phyloP scores from a whole-genome alignment of 2,888 invertebrate genomes.

The Ommatoiulus sabulosus region DNA sequence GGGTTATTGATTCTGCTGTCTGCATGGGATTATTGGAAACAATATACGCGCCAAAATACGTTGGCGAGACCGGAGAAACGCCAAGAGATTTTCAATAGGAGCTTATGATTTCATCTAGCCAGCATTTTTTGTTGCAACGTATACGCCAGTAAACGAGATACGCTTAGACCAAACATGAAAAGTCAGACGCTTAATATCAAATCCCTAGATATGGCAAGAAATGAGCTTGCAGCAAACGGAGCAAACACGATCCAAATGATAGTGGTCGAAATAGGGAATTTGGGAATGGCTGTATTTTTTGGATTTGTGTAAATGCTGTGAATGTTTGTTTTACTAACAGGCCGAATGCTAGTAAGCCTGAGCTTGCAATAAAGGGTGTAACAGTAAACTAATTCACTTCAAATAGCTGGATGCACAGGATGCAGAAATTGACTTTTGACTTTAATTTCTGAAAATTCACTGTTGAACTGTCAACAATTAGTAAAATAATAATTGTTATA shows the following conservation, averaged over 20 bases:
- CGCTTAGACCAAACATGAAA: constrained; percentile 8
- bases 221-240: background rate
- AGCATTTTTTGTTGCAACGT: background rate
- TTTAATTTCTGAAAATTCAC: no score
- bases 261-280: background rate
- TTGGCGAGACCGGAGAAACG: constrained; percentile 28
- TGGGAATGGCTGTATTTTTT: background rate
- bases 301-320: background rate
- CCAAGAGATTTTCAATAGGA: constrained; percentile 32
- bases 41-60: constrained; percentile 1
- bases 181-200: constrained; percentile 21
- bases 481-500: no score
- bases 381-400: no score
- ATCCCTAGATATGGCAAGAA: background rate
- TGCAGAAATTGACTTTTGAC: no score
- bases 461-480: no score
- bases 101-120: constrained; percentile 28
- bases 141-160: no score
- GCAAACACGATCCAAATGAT: background rate
- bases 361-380: no score
- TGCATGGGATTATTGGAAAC: constrained; percentile 38
- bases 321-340: no score
- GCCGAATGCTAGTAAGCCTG: no score
- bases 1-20: constrained; percentile 34
- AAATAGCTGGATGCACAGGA: no score